Evolutionary conservation across 1,140 invertebrate genomes (phyloP).

Genomic region (Diabrotica virgifera): DNA sequence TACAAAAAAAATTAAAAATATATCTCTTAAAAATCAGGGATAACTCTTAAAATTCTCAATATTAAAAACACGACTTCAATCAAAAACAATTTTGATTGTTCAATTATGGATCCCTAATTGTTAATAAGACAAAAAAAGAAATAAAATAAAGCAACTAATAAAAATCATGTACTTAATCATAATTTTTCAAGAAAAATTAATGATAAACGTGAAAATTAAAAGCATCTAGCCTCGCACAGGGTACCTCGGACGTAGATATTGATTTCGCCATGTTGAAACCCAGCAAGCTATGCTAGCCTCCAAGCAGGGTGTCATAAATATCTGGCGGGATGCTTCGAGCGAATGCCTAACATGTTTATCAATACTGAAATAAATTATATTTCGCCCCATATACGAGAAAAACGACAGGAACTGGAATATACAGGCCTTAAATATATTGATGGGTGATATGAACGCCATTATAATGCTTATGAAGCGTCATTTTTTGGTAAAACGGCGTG

Average conservation of each 20-base stretch:
- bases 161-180: background rate
- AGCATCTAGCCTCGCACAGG: slow-evolving; percentile 31
- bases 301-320: slow-evolving; percentile 29
- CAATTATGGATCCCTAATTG: too few relatives aligned
- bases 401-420: background rate
- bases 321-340: slow-evolving; percentile 44
- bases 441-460: background rate
- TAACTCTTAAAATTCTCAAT: too few relatives aligned
- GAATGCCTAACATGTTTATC: slow-evolving; percentile 32
- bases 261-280: slow-evolving; percentile 48
- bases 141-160: too few relatives aligned
- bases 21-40: too few relatives aligned
- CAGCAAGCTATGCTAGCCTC: slow-evolving; percentile 41
- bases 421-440: background rate
- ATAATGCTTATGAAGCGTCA: background rate
- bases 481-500: slow-evolving; percentile 11
- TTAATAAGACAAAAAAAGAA: too few relatives aligned
- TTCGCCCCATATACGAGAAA: background rate
- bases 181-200: background rate
- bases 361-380: background rate
- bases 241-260: slow-evolving; percentile 38
- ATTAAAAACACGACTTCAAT: too few relatives aligned
- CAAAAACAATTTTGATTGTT: too few relatives aligned
- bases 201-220: slow-evolving; percentile 20
- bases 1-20: too few relatives aligned